These are phyloP conservation scores for Eueides isabella DNA, from an alignment of 1,140 invertebrate genomes.

Conservation along the genomic window DNA sequence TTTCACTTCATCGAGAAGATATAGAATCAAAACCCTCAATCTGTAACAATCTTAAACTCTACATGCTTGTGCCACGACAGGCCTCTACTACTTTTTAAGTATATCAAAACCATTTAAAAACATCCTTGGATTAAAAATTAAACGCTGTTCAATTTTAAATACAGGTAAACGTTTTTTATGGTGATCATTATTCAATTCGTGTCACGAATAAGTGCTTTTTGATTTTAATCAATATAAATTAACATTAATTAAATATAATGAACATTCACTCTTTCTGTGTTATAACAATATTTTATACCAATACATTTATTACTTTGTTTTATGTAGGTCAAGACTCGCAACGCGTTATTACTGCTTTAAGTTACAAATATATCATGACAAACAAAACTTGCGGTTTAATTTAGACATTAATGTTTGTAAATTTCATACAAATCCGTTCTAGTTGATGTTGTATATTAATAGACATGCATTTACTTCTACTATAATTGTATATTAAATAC, in stretches of 20 bases:
- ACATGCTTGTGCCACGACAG: too few relatives aligned
- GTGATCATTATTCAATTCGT: conserved; percentile 30
- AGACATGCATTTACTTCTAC: background rate
- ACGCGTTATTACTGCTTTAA: conserved; percentile 1
- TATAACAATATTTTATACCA: conserved; percentile 12
- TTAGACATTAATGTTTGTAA: background rate
- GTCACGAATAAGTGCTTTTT: conserved; percentile 29
- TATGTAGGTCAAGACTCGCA: conserved; percentile 25
- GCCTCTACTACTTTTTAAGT: too few relatives aligned
- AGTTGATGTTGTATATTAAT: background rate
- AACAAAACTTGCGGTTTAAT: background rate
- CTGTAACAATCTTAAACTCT: too few relatives aligned
- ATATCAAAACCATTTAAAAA: background rate
- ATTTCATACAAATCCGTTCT: background rate
- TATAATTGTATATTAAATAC: too few relatives aligned
- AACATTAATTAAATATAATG: conserved; percentile 34
- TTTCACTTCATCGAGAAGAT: too few relatives aligned
- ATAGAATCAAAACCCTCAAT: too few relatives aligned
- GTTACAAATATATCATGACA: background rate
- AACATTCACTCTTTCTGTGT: conserved; percentile 2
- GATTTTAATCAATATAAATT: conserved; percentile 36
- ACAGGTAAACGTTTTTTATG: conserved; percentile 28
- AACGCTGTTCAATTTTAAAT: conserved; percentile 18
- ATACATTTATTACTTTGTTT: background rate
- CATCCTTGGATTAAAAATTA: background rate